Evolutionary conservation across 2,797 vertebrate species (phyloP).

Genomic region (Leptoclinus maculatus): DNA sequence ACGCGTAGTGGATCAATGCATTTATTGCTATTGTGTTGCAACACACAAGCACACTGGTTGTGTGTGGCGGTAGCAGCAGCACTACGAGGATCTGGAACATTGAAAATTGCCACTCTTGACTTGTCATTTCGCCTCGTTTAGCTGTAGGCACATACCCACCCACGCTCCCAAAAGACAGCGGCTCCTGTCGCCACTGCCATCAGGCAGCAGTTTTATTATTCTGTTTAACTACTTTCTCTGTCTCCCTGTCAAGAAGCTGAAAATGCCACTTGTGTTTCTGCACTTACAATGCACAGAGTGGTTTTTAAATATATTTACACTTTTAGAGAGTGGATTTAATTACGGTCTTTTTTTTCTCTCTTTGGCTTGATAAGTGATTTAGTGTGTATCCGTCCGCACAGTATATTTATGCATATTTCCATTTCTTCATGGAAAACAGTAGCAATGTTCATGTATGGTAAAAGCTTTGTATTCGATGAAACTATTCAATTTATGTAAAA

Average conservation of each 20-base stretch:
- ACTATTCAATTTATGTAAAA: no score
- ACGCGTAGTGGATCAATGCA: not conserved
- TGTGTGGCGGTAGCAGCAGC: constrained; percentile 33
- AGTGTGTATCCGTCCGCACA: not conserved
- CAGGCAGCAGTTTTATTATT: constrained; percentile 51
- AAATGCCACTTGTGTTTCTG: constrained; percentile 36
- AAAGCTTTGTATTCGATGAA: not conserved
- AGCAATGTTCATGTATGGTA: not conserved
- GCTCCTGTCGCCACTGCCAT: constrained; percentile 54
- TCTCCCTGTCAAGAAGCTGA: constrained; percentile 49
- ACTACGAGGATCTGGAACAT: constrained; percentile 18
- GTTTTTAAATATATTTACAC: constrained; percentile 24
- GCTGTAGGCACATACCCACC: constrained; percentile 64
- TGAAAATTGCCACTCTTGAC: constrained; percentile 56
- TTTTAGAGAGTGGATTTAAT: not conserved
- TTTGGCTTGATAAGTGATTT: not conserved
- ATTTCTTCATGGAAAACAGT: not conserved
- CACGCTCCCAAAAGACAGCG: constrained; percentile 57
- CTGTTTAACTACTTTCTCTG: constrained; percentile 55
- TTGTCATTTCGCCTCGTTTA: constrained; percentile 62
- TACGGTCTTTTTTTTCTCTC: not conserved
- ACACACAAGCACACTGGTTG: not conserved
- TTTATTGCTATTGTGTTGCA: constrained; percentile 8
- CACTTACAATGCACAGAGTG: constrained; percentile 6
- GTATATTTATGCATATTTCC: not conserved